Percentiles rank a stretch among this genome's conserved stretches.
Conservation (phyloP, 2,113 vertebrate species). For the Crypturellus undulatus region DNA sequence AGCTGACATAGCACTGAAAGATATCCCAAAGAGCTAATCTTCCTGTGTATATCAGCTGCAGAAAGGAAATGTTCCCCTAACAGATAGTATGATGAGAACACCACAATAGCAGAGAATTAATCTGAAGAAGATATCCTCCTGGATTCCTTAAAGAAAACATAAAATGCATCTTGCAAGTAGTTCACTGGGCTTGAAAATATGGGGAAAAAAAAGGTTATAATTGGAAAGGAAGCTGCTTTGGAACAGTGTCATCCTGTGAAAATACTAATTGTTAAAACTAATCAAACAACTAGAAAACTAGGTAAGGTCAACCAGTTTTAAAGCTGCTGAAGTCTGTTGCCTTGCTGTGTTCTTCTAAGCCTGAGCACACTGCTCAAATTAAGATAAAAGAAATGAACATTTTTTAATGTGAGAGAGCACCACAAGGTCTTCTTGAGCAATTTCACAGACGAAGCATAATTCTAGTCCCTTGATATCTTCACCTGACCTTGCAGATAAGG, state of each 20-base stretch:
- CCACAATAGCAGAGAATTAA: neutral
- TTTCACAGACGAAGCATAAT: neutral
- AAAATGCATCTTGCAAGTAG: neutral
- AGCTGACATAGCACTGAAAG: neutral
- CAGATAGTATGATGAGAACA: neutral
- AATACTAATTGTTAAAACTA: neutral
- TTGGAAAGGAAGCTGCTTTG: neutral
- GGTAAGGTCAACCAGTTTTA: neutral
- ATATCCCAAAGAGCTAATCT: neutral
- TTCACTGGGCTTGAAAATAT: neutral
- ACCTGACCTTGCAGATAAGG: conserved; percentile 53
- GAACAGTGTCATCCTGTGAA: neutral
- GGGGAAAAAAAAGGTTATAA: neutral
- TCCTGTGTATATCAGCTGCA: neutral
- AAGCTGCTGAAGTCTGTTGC: neutral
- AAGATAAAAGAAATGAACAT: neutral
- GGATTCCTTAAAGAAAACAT: neutral
- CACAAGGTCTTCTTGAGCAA: neutral
- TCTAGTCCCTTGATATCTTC: conserved; percentile 21
- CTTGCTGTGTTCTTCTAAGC: neutral
- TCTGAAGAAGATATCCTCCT: neutral
- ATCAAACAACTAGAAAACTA: neutral
- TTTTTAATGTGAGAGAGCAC: neutral
- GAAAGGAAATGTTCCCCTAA: neutral
- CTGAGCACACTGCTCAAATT: neutral